Evolutionary conservation across 1,140 invertebrate genomes (phyloP), one percentile per base, ranked within the genome.

Genomic region (Anoplolepis gracilipes): DNA sequence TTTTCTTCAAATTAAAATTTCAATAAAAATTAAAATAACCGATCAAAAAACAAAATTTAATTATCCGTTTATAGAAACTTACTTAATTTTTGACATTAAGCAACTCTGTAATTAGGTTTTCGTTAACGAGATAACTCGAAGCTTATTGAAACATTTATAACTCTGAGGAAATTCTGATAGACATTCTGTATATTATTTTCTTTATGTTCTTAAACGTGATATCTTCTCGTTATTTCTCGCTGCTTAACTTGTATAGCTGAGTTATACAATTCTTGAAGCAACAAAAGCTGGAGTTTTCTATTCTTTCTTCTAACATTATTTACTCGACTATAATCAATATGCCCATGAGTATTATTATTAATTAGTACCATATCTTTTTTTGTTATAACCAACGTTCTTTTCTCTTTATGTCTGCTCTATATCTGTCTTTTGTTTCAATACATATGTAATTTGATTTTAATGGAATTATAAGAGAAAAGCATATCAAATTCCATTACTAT

Each of bases 241-340:
- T 28, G 61, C 65, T 78, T 78, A 65, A 78, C 76, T 78, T 65
- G 39, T 28, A 78, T 64, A 65, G 16, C 46, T 78, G 61, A 78
- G 42, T 78, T 78, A 67, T 62, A 67, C 8, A 67, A 78, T 42
- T 49, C 61, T 62, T 42, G 36, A 76, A 76, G 36, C 59, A 65
- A 65, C 61, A 78, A 78, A 78, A 53, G 28, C 61, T 39, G 19
- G n/a, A 30, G 28, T 25, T 19, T 53, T 53, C 30, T 78, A 78
- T 78, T n/a, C n/a, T n/a, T 42, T 65, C 19, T 49, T 13, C 28
- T 49, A 78, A 53, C 76, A 53, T 78, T 53, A 78, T 78, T 78
- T 78, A 16, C 59, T 25, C 28, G 28, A 65, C 42, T 78, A 28
- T 28, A 42, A 77, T 77, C 36, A 46, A 25, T 33, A 57, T 62